Base-by-base conservation (phyloP, 2,113 vertebrate genomes). In the Prochilodus magdalenae region DNA sequence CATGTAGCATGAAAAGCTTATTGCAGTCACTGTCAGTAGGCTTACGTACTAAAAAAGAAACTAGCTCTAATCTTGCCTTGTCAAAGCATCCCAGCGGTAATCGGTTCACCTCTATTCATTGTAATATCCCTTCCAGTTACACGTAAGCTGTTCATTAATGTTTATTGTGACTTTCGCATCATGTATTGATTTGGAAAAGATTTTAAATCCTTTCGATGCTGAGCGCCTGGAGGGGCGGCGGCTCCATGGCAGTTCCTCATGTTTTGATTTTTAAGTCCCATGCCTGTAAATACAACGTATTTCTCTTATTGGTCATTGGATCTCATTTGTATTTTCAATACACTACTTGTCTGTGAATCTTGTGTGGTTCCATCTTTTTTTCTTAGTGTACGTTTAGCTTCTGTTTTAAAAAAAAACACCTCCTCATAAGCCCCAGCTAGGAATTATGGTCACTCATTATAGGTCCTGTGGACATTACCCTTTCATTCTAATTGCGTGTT, bases 251-350 rank as follows among this genome's bases (percentile, higher is more conserved):
- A 57, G 69, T 72, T 77, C 57, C 74, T 83, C 76, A 47, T 82
- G 81, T 67, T 77, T 77, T 71, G 77, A 10, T 60, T 60, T 60
- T 60, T 60, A 11, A 83, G 81, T 72, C 74, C 86, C 83, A 85
- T 80, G 85, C 90, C 81, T 92, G 88, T 93, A 92, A 90, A 92
- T 90, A 88, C 81, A 84, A 81, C 86, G 85, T 86, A 84, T 87
- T 88, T 86, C 85, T 76, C 84, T 88, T 87, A 79, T 87, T 89
- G 81, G 73, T 89, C 87, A 81, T 88, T 90, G 87, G 62, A 77
- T 87, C 81, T 88, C 83, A 78, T 88, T 91, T 89, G 86, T 89
- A 87, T 89, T 89, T 87, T 77, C 53, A 80, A 80, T 83, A 76
- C 87, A 90, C 88, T 88, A 85, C 62, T 88, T 84, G 73, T 90